Conservation (phyloP, 2,888 invertebrate species). For the Protodeltote pygarga region DNA sequence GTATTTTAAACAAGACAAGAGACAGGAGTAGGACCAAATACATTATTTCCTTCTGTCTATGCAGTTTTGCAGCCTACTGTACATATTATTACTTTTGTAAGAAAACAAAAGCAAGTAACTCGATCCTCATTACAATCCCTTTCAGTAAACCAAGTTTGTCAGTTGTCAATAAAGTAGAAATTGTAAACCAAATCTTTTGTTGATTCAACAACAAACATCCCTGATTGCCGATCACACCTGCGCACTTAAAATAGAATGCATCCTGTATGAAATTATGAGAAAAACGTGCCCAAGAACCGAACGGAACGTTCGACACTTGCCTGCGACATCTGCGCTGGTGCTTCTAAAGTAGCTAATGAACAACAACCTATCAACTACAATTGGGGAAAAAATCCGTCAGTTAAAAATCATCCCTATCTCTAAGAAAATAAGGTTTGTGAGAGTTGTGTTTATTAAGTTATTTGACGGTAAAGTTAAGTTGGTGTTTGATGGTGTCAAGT, state of each 20-base stretch:
- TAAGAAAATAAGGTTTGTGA: background rate
- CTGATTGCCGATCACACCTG: conserved; percentile 58
- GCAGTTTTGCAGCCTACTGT: too few relatives aligned
- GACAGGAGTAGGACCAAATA: too few relatives aligned
- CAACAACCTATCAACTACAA: conserved; percentile 11
- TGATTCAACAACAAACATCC: conserved; percentile 40
- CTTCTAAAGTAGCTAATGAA: conserved; percentile 45
- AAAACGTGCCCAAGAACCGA: conserved; percentile 63
- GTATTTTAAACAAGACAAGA: too few relatives aligned
- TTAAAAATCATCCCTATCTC: conserved; percentile 15
- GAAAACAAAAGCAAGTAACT: conserved; percentile 10
- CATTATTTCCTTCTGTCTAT: too few relatives aligned
- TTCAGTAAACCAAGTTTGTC: too few relatives aligned
- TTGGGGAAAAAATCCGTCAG: background rate
- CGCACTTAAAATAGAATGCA: conserved; percentile 60
- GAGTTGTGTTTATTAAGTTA: background rate
- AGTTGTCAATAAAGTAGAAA: conserved; percentile 3
- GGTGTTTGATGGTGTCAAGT: conserved; percentile 40
- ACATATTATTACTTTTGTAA: too few relatives aligned
- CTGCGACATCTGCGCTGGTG: conserved; percentile 34
- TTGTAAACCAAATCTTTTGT: conserved; percentile 20
- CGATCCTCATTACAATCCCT: conserved; percentile 20
- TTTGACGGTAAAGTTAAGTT: conserved; percentile 13
- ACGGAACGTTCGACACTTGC: conserved; percentile 22
- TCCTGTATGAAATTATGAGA: conserved; percentile 58